A percentile compares a stretch with the other conserved stretches of the same genome.
Evolutionary conservation across 2,113 vertebrate species (phyloP).

Genomic region (Arenaria interpres): DNA sequence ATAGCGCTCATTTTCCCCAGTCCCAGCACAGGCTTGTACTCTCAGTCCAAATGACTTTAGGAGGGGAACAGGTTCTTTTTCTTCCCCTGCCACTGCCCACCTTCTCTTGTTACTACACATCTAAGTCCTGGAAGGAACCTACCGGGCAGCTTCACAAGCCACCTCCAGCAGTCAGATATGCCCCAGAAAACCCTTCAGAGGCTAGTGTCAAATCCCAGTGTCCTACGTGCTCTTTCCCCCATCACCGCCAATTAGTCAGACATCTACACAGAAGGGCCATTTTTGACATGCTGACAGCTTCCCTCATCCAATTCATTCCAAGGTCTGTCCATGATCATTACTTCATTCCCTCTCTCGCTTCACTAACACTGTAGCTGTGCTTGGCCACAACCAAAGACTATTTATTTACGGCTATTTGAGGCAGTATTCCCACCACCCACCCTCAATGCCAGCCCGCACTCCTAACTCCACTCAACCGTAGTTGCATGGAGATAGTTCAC

Average conservation of each 20-base stretch:
- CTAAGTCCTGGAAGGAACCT: neutral
- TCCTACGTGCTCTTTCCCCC: neutral
- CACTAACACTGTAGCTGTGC: neutral
- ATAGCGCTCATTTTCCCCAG: neutral
- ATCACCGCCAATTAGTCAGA: neutral
- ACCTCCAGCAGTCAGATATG: neutral
- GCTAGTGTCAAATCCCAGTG: neutral
- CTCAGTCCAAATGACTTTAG: neutral
- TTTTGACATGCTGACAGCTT: neutral
- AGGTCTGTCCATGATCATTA: neutral
- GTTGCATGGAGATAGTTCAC: neutral
- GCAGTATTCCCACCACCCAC: neutral
- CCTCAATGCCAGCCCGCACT: neutral
- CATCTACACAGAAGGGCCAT: neutral
- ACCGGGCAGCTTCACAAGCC: neutral
- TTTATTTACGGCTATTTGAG: neutral
- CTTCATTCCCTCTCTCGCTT: neutral
- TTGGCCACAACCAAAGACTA: neutral
- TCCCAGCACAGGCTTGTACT: neutral
- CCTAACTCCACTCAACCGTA: neutral
- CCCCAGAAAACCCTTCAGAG: neutral
- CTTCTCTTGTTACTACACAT: neutral
- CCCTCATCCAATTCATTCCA: neutral
- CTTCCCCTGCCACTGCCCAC: neutral
- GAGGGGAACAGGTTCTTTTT: neutral